These are phyloP conservation scores for Amyelois transitella DNA, from an alignment of 1,140 invertebrate genomes.

Conservation along the genomic window DNA sequence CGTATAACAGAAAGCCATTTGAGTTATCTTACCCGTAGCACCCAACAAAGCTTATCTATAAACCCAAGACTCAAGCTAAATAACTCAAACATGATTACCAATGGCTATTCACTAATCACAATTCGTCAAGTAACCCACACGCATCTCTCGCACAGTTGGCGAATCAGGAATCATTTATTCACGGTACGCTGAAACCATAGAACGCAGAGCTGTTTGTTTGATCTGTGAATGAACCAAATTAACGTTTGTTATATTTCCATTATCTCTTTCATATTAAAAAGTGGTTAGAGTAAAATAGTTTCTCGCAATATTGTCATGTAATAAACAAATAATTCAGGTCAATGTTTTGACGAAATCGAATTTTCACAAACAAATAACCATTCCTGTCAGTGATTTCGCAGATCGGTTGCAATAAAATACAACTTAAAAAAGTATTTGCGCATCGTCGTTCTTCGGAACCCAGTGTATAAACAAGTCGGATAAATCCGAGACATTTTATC, in stretches of 20 bases:
- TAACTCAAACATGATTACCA: too few relatives aligned
- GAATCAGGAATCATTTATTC: not conserved
- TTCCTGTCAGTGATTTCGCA: not conserved
- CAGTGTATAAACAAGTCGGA: constrained; percentile 2
- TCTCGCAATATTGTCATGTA: not conserved
- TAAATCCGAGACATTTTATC: constrained; percentile 4
- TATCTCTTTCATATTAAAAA: too few relatives aligned
- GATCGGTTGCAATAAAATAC: not conserved
- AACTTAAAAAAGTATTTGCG: not conserved
- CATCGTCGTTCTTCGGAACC: not conserved
- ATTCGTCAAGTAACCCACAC: not conserved
- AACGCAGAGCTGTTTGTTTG: too few relatives aligned
- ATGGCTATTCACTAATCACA: not conserved
- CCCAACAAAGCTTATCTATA: too few relatives aligned
- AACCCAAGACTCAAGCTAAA: too few relatives aligned
- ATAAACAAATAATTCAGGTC: not conserved
- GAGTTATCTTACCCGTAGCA: too few relatives aligned
- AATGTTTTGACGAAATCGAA: not conserved
- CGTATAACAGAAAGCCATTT: too few relatives aligned
- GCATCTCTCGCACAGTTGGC: not conserved
- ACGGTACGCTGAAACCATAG: not conserved
- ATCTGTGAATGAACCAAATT: too few relatives aligned
- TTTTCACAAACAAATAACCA: not conserved
- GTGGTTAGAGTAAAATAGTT: too few relatives aligned
- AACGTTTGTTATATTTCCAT: too few relatives aligned